Evolutionary conservation across 2,888 invertebrate species (phyloP).

Genomic region (Drosophila anomelani): DNA sequence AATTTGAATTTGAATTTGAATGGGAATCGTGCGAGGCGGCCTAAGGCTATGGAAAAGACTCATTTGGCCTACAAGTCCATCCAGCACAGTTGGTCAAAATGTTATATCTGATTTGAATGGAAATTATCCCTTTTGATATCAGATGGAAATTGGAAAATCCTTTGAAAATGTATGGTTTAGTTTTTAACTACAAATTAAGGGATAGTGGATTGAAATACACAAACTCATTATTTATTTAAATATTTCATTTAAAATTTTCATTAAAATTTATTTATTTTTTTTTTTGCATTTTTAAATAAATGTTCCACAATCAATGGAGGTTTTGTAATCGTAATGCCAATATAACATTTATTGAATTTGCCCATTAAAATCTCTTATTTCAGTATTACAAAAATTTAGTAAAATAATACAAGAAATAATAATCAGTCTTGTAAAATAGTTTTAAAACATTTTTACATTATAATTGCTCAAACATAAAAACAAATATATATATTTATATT

Average conservation of each 20-base stretch:
- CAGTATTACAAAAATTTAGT: no score
- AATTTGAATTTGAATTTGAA: conserved; percentile 69
- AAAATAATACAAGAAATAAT: no score
- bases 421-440: no score
- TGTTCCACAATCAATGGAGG: no score
- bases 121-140: background rate
- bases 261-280: no score
- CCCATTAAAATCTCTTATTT: no score
- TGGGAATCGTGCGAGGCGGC: conserved; percentile 55
- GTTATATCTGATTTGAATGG: background rate
- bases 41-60: conserved; percentile 61
- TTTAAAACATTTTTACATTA: no score
- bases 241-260: no score
- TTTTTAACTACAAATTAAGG: background rate
- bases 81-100: conserved; percentile 27
- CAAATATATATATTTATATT: background rate
- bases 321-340: no score
- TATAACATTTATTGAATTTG: no score
- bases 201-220: background rate
- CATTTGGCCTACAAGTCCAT: conserved; percentile 65
- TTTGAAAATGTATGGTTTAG: background rate
- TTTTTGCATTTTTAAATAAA: no score
- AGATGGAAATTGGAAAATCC: background rate
- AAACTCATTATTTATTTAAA: background rate
- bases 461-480: background rate